Evolutionary conservation across 2,888 invertebrate genomes (phyloP).

Genomic region (Tridacna crocea): DNA sequence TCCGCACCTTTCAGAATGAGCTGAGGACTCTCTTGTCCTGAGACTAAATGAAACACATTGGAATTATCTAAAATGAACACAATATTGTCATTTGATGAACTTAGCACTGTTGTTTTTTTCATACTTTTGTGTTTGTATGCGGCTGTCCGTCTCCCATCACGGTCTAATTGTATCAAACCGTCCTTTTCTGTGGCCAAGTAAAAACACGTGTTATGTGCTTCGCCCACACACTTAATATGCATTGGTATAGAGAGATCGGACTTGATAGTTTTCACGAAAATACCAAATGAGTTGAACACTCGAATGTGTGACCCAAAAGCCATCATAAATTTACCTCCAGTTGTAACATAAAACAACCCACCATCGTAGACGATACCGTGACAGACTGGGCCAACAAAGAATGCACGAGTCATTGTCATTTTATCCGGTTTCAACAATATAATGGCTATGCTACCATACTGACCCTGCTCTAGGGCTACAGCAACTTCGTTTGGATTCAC

Average conservation of each 20-base stretch:
- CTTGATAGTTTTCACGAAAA: constrained; percentile 7
- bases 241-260: not conserved
- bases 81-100: constrained; percentile 8
- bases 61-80: constrained; percentile 10
- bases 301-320: constrained; percentile 1
- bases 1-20: constrained; percentile 10
- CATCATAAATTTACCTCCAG: not conserved
- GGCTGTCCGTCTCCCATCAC: not conserved
- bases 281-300: constrained; percentile 4
- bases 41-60: not conserved
- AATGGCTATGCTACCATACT: constrained; percentile 3
- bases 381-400: constrained; percentile 5
- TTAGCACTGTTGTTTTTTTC: not conserved
- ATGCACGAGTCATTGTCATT: not conserved
- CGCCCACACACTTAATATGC: not conserved
- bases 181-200: constrained; percentile 1
- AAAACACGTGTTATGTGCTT: not conserved
- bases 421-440: not conserved
- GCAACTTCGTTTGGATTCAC: constrained; percentile 7
- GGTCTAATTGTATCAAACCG: constrained; percentile 9
- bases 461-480: constrained; percentile 2
- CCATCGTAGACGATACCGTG: not conserved
- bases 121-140: constrained; percentile 3
- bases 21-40: not conserved
- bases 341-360: not conserved